Conservation (phyloP, 1,140 invertebrate genomes). For the Drosophila bocki region DNA sequence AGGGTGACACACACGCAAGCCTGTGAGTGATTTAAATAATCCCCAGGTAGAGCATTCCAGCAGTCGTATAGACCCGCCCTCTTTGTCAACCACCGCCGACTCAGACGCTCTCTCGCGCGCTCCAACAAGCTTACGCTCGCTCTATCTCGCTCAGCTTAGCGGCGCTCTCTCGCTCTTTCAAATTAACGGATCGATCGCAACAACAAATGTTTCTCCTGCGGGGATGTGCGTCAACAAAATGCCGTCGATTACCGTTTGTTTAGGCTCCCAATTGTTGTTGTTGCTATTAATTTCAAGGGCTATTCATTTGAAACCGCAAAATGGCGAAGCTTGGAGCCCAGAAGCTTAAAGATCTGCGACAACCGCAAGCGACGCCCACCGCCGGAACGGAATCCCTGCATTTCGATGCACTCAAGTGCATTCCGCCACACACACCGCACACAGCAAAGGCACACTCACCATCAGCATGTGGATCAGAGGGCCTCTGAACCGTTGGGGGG, state of each 20-base stretch:
- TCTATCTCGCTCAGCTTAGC: conserved; percentile 4
- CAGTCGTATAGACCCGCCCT: conserved; percentile 7
- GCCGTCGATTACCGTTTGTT: conserved; percentile 64
- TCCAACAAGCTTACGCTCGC: conserved; percentile 15
- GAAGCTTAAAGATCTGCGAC: conserved; percentile 6
- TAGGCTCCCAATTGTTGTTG: conserved; percentile 21
- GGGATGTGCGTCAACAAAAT: conserved; percentile 66
- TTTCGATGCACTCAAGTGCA: conserved; percentile 26
- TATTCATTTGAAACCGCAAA: conserved; percentile 5
- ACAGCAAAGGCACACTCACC: conserved; percentile 44
- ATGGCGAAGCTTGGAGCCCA: background rate
- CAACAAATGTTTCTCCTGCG: conserved; percentile 67
- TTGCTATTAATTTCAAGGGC: conserved; percentile 42
- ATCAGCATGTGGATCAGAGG: conserved; percentile 45
- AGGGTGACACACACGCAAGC: conserved; percentile 31
- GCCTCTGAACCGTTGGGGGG: conserved; percentile 11
- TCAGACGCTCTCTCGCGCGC: background rate
- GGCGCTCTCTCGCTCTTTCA: conserved; percentile 37
- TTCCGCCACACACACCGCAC: conserved; percentile 55
- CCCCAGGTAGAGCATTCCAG: conserved; percentile 23
- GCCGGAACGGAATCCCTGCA: conserved; percentile 12
- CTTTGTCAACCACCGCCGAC: conserved; percentile 10
- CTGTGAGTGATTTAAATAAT: conserved; percentile 2
- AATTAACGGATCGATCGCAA: conserved; percentile 75
- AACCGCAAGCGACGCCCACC: conserved; percentile 50